Conservation (phyloP, 2,797 vertebrate species). For the Onychomys torridus region DNA sequence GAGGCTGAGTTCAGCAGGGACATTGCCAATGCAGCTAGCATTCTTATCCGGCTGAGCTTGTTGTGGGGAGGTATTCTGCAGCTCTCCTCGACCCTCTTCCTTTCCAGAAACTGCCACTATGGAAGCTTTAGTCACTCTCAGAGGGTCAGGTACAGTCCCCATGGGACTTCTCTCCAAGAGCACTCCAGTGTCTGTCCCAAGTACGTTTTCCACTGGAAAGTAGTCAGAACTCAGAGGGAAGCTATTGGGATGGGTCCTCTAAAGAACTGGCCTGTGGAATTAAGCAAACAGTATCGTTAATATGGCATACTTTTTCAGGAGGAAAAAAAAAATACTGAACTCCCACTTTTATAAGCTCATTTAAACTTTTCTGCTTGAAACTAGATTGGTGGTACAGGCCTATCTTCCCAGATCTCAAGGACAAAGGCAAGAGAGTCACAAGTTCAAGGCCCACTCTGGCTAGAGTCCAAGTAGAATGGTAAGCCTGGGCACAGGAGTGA, state of each 20-base stretch:
- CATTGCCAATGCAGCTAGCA: constrained; percentile 86
- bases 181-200: background rate
- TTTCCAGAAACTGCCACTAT: constrained; percentile 88
- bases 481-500: background rate
- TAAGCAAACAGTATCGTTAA: constrained; percentile 82
- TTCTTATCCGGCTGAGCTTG: constrained; percentile 83
- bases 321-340: constrained; percentile 33
- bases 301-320: background rate
- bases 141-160: constrained; percentile 95
- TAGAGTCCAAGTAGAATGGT: background rate
- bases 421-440: background rate
- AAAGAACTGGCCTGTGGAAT: constrained; percentile 79
- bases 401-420: background rate
- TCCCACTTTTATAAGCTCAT: background rate
- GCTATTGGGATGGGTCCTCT: background rate
- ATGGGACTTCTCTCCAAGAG: constrained; percentile 87
- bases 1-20: constrained; percentile 75
- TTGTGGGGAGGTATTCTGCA: constrained; percentile 86
- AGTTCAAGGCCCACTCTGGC: background rate
- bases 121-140: constrained; percentile 92
- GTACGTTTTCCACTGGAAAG: accelerated
- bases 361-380: background rate
- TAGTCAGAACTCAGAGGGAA: background rate
- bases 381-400: background rate
- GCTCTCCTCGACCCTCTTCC: constrained; percentile 87